Evolutionary conservation across 2,888 invertebrate genomes (phyloP).

Genomic region (Noctuana brunneofusca): DNA sequence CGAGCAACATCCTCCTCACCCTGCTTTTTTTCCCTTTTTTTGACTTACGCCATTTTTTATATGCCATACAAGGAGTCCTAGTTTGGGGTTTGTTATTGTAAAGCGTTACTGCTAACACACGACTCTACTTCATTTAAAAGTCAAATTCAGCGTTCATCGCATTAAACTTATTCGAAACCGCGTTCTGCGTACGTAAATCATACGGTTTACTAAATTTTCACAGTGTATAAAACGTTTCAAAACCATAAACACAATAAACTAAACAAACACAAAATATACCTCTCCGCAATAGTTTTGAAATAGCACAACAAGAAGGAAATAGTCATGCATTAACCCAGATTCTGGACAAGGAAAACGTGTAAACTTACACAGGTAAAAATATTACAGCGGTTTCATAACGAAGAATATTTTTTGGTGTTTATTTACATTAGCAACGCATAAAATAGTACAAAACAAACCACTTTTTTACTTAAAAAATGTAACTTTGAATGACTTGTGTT

Average conservation of each 20-base stretch:
- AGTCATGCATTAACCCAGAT: slow-evolving; percentile 2
- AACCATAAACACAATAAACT: slow-evolving; percentile 1
- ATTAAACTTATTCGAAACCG: neutral
- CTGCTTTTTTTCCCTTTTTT: too few species aligned
- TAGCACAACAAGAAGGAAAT: slow-evolving; percentile 1
- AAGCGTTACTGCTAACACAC: too few species aligned
- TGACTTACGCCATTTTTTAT: too few species aligned
- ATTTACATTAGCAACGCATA: too few species aligned
- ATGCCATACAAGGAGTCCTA: too few species aligned
- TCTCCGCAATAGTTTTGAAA: neutral
- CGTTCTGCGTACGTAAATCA: neutral
- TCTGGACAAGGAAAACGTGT: slow-evolving; percentile 3
- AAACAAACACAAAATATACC: slow-evolving; percentile 1
- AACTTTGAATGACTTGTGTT: too few species aligned
- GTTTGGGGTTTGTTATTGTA: too few species aligned
- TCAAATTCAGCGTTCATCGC: neutral
- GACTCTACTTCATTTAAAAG: too few species aligned
- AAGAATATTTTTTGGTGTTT: neutral
- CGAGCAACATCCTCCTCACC: too few species aligned
- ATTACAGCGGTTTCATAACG: neutral
- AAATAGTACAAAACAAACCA: too few species aligned
- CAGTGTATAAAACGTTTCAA: neutral
- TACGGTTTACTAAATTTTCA: neutral
- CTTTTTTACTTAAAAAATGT: too few species aligned
- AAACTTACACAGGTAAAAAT: slow-evolving; percentile 4